Evolutionary conservation across 1,140 invertebrate species (phyloP).

Genomic region (Proctacanthus coquilletti): DNA sequence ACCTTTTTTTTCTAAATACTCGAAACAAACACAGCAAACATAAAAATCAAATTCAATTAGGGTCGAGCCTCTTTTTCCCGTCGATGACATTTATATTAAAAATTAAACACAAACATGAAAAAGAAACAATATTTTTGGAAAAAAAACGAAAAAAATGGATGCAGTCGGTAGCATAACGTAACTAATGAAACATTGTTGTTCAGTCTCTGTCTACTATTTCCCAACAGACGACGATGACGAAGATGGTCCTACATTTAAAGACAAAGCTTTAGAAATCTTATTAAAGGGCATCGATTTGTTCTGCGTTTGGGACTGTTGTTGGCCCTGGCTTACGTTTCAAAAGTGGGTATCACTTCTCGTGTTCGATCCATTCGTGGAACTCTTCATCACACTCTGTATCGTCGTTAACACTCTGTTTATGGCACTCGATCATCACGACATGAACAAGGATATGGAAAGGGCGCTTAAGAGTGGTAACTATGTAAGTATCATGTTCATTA

Average conservation of each 20-base stretch:
- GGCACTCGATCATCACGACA: slow-evolving; percentile 92
- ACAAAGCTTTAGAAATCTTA: slow-evolving; percentile 56
- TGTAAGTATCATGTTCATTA: slow-evolving; percentile 46
- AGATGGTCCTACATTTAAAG: slow-evolving; percentile 75
- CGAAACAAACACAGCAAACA: no score
- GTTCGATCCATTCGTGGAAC: slow-evolving; percentile 94
- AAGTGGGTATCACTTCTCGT: slow-evolving; percentile 81
- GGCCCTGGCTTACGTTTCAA: slow-evolving; percentile 78
- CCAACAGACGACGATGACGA: slow-evolving; percentile 78
- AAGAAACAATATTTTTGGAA: slow-evolving; percentile 1
- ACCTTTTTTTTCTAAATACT: no score
- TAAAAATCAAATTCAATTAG: no score
- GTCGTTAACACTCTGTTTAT: slow-evolving; percentile 96
- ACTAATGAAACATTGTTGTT: slow-evolving; percentile 45
- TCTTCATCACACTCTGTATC: slow-evolving; percentile 96
- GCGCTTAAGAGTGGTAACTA: slow-evolving; percentile 87
- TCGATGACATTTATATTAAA: no score
- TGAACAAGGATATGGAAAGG: slow-evolving; percentile 71
- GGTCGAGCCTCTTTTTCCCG: slow-evolving; percentile 3
- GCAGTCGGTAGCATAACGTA: no score
- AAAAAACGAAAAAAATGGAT: no score
- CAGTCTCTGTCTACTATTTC: slow-evolving; percentile 89
- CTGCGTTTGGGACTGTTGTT: slow-evolving; percentile 95
- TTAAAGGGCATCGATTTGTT: slow-evolving; percentile 78
- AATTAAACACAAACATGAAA: no score